Base-by-base conservation (phyloP, 2,113 vertebrate genomes). In the Melanocharis versteri region DNA sequence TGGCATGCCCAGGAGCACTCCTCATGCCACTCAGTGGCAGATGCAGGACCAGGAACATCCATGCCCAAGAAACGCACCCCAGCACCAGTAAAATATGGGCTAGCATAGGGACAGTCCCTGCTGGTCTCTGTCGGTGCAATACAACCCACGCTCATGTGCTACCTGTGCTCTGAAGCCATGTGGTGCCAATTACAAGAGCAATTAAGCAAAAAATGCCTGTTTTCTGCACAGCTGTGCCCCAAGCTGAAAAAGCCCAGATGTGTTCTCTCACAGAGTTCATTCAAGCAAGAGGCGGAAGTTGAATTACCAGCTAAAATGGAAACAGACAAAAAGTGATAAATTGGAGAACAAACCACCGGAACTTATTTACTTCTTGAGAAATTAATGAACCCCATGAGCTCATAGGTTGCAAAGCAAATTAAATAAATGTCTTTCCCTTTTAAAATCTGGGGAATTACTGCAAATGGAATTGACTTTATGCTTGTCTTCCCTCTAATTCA, bases 361-460 rank as follows among this genome's bases (percentile, higher is more conserved):
- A 96, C 90, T 90, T 91, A 96, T 53, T 89, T 94, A 85, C 79
- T 87, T 50, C 61, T 30, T 1, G 16, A 76, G 60, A 86, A 90
- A 85, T 66, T 94, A 96, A 96, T 65, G 93, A 92, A 69, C 78
- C n/a, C 65, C 82, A 10, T 7, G 57, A 87, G 61, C 91, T 83
- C 62, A 58, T 7, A 80, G 70, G 66, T 40, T 96, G 91, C 84
- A 69, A 64, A 73, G 58, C 53, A 83, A 93, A 91, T 80, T 54
- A 95, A 90, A 81, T 35, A 47, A 83, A 44, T 10, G 5, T 47
- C 33, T 72, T 93, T 58, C 35, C 47, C 47, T 83, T 88, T 83
- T 81, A 90, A 92, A 89, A 51, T 47, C 78, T 62, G 47, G 64
- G 64, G 75, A 81, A 92, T 80, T 70, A 44, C 79, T 86, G 35